Evolutionary conservation across 2,888 invertebrate genomes (phyloP), one percentile per base, ranked within the genome.

Genomic region (Cataglyphis livida): DNA sequence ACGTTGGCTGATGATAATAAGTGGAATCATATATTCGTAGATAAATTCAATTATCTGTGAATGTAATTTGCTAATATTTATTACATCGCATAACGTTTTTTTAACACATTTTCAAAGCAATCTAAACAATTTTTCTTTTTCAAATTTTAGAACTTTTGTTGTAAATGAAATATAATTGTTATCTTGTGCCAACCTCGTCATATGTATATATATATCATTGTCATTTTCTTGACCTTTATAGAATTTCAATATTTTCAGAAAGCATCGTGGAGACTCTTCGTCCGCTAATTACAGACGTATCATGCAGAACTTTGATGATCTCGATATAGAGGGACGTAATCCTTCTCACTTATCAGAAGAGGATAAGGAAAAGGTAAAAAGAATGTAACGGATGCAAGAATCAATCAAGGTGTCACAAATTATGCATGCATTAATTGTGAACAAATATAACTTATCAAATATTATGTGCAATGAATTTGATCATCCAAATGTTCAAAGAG

Each of bases 291-390:
- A 79, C 66, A 84, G 76, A 32, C 15, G 35, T 78, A 71, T 54
- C 59, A 94, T 94, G 94, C 94, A 94, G 92, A 94, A 94, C 89
- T 94, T 94, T 85, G 94, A 94, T 54, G 94, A 94, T 90, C 94
- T 94, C 70, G 94, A 94, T 87, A 94, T 94, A 84, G 94, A 94
- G 91, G 94, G 94, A 87, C 92, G 94, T 48, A 94, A 93, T 90
- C 94, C 94, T 83, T 92, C 93, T 79, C 93, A 93, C 81, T 89
- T 94, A 82, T 92, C 94, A 5, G 94, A 93, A 91, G 94, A 93
- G 87, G 94, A 94, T 79, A 91, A 92, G 79, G 94, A 94, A 91
- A 94, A 94, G 94, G 94, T 94, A 94, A 94, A 86, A 41, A 64
- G 10, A 25, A 51, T 35, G 18, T 25, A n/a, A 4, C 5, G 6